phyloP scores from a whole-genome alignment of 2,797 vertebrate species.

The Tokudaia muenninki region DNA sequence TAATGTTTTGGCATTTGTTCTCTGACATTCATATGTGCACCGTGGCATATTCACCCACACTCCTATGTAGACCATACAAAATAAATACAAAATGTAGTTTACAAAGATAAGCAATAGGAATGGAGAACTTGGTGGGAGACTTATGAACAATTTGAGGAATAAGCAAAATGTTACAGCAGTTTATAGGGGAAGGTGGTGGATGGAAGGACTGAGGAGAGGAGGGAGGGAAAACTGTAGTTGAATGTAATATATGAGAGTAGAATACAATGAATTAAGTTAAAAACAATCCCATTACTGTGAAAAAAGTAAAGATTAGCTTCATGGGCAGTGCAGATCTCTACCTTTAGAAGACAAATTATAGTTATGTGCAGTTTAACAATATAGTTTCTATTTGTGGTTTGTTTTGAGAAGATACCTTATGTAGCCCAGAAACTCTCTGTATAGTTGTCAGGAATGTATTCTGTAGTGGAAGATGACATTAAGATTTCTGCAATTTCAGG shows the following conservation, averaged over 20 bases:
- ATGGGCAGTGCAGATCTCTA: constrained; percentile 40
- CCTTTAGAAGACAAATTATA: constrained; percentile 34
- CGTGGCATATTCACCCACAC: not conserved
- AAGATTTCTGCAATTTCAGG: not conserved
- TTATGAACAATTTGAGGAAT: constrained; percentile 13
- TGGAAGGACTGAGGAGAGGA: not conserved
- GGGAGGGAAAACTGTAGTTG: not conserved
- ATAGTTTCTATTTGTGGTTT: not conserved
- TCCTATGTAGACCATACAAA: not conserved
- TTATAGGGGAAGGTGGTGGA: not conserved
- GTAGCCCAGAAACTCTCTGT: not conserved
- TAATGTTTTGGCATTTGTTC: not conserved
- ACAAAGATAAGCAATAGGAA: not conserved
- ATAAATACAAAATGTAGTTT: not conserved
- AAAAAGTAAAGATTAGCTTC: constrained; percentile 29
- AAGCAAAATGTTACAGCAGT: constrained; percentile 51
- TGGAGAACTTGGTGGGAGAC: not conserved
- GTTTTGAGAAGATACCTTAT: not conserved
- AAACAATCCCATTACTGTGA: not conserved
- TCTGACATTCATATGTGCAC: not conserved
- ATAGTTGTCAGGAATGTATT: not conserved
- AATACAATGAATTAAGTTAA: not conserved
- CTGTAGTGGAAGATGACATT: not conserved
- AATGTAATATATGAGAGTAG: not conserved
- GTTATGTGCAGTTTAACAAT: not conserved